A percentile compares a stretch with the other conserved stretches of the same genome.
These are phyloP conservation scores for Crocodylus rhombifer DNA, from an alignment of 2,797 vertebrate genomes.

Conservation along the genomic window DNA sequence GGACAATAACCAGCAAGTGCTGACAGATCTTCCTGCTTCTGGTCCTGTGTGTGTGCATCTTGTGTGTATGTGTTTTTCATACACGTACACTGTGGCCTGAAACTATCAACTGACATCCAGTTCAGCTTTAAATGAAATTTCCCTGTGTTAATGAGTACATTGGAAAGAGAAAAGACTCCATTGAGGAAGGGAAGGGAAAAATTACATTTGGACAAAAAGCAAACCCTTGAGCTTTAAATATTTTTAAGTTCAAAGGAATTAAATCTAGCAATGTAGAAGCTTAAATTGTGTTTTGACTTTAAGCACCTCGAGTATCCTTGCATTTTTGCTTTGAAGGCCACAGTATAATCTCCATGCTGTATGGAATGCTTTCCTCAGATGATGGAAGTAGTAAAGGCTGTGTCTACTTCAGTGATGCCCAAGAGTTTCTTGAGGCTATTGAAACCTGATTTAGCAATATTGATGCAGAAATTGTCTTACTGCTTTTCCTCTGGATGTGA, in stretches of 20 bases:
- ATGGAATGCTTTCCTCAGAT: background rate
- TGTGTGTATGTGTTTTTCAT: slow-evolving; percentile 48
- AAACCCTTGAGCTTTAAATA: slow-evolving; percentile 30
- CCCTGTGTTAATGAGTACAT: slow-evolving; percentile 53
- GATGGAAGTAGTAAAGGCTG: background rate
- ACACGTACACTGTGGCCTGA: slow-evolving; percentile 61
- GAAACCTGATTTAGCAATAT: slow-evolving; percentile 22
- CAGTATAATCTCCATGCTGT: background rate
- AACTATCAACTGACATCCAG: slow-evolving; percentile 65
- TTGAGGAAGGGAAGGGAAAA: slow-evolving; percentile 14
- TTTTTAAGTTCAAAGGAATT: slow-evolving; percentile 54
- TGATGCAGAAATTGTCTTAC: background rate
- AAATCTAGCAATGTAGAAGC: slow-evolving; percentile 62
- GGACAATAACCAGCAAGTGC: slow-evolving; percentile 64
- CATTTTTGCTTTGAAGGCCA: background rate
- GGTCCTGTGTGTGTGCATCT: slow-evolving; percentile 42
- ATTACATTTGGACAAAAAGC: slow-evolving; percentile 55
- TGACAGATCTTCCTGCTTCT: slow-evolving; percentile 72
- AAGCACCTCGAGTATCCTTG: slow-evolving; percentile 31
- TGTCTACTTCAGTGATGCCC: background rate
- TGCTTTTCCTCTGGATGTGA: slow-evolving; percentile 15
- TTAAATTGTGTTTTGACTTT: slow-evolving; percentile 45
- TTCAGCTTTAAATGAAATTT: slow-evolving; percentile 43
- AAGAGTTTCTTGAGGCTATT: slow-evolving; percentile 34
- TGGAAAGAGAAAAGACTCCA: slow-evolving; percentile 41